Evolutionary conservation across 2,797 vertebrate genomes (phyloP).

Genomic region (Pangasius macronema): DNA sequence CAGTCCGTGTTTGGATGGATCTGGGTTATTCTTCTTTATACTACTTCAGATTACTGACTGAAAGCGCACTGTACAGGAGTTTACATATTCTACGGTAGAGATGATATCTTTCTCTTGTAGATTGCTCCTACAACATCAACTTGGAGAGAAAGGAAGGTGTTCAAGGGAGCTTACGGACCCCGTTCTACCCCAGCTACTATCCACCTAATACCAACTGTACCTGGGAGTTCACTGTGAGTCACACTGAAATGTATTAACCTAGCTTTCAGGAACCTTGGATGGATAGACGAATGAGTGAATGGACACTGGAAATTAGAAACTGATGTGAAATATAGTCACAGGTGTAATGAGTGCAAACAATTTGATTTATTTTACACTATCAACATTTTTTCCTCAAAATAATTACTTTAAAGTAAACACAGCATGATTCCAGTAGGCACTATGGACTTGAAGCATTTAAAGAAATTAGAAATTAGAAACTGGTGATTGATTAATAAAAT

Average conservation of each 20-base stretch:
- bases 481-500: not conserved
- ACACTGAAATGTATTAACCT: not conserved
- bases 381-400: not conserved
- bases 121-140: conserved; percentile 76
- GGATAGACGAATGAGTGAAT: not conserved
- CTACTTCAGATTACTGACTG: not conserved
- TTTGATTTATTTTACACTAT: not conserved
- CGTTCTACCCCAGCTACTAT: conserved; percentile 93
- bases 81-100: not conserved
- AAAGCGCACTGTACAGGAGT: not conserved
- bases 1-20: not conserved
- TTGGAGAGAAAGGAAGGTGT: conserved; percentile 69
- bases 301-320: not conserved
- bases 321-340: not conserved
- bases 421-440: not conserved
- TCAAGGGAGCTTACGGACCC: conserved; percentile 84
- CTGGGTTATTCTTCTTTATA: not conserved
- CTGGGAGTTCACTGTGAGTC: conserved; percentile 84
- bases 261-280: not conserved
- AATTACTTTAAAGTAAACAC: not conserved
- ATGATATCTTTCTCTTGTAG: conserved; percentile 62
- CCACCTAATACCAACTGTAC: conserved; percentile 86
- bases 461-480: not conserved
- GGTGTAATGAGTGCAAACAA: not conserved
- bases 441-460: not conserved